Conservation (phyloP, 2,113 vertebrate genomes). For the Heptranchias perlo region DNA sequence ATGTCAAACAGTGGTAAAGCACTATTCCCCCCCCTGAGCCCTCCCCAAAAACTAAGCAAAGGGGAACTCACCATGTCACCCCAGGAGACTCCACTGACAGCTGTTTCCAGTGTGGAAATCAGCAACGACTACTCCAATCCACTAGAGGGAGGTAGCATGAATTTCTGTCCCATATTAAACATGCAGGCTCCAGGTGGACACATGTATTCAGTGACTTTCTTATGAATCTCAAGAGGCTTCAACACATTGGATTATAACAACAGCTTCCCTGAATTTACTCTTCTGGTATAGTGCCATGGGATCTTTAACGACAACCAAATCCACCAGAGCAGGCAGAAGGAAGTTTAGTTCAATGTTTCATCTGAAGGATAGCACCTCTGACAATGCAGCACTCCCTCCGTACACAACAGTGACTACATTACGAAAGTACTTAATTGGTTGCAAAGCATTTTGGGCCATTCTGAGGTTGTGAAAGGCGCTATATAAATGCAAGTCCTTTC, state of each 20-base stretch:
- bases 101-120: background rate
- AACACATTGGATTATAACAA: too few relatives aligned
- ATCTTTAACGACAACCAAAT: too few relatives aligned
- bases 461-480: background rate
- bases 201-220: too few relatives aligned
- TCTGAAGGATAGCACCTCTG: too few relatives aligned
- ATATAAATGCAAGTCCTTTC: background rate
- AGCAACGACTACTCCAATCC: background rate
- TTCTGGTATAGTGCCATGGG: too few relatives aligned
- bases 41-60: background rate
- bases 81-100: background rate
- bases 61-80: background rate
- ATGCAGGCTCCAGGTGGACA: background rate
- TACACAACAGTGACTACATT: background rate
- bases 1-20: background rate
- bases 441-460: background rate
- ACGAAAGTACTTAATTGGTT: background rate
- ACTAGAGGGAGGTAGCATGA: background rate
- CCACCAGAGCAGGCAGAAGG: too few relatives aligned
- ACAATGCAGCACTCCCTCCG: too few relatives aligned
- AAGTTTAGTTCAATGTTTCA: too few relatives aligned
- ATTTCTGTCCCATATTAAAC: background rate
- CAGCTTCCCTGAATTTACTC: too few relatives aligned
- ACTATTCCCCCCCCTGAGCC: background rate
- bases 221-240: too few relatives aligned